These are phyloP conservation scores for Vimba vimba DNA, from an alignment of 2,113 vertebrate species.

Conservation along the genomic window DNA sequence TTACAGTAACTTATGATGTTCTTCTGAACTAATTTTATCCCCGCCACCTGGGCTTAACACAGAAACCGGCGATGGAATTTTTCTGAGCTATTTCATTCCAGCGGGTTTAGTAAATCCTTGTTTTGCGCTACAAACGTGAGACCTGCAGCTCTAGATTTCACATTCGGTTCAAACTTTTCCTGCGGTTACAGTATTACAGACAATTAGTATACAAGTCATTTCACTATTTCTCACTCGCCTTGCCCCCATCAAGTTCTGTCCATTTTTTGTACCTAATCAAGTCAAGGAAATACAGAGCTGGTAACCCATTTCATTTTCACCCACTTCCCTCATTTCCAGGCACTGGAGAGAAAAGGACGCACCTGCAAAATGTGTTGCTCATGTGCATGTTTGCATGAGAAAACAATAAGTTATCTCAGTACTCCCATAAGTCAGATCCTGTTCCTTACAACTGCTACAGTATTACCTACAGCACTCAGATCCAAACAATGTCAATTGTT, in stretches of 20 bases:
- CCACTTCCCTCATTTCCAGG: constrained; percentile 63
- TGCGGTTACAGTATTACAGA: constrained; percentile 54
- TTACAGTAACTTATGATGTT: constrained; percentile 43
- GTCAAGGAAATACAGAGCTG: constrained; percentile 38
- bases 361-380: constrained; percentile 64
- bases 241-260: neutral
- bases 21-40: constrained; percentile 42
- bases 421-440: neutral
- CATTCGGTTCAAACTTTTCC: constrained; percentile 61
- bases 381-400: constrained; percentile 4
- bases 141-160: constrained; percentile 56
- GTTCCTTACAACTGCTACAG: constrained; percentile 7
- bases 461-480: neutral
- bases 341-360: constrained; percentile 65
- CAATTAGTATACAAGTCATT: neutral
- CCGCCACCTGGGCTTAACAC: constrained; percentile 40
- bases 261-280: constrained; percentile 26
- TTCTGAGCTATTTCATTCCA: neutral
- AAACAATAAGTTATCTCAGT: constrained; percentile 20
- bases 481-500: constrained; percentile 31
- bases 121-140: neutral
- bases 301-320: constrained; percentile 70
- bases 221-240: neutral
- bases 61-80: neutral
- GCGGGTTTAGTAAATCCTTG: constrained; percentile 61